These are phyloP conservation scores for Noctua janthina DNA, from an alignment of 2,888 invertebrate species.

Conservation along the genomic window DNA sequence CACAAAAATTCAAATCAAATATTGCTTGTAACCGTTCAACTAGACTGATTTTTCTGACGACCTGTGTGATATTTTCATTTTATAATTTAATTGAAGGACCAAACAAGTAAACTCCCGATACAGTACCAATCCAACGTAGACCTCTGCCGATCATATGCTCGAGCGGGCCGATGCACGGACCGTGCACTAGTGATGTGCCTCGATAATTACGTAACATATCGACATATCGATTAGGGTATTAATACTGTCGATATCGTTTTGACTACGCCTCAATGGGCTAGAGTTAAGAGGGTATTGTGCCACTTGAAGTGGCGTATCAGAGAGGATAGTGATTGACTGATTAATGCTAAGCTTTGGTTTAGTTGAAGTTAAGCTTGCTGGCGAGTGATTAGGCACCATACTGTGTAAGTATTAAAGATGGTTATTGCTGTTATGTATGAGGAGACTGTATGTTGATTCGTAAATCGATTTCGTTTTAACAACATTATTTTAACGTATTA, in stretches of 20 bases:
- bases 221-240: conserved; percentile 55
- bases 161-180: conserved; percentile 68
- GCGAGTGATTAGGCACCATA: background rate
- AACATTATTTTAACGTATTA: background rate
- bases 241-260: conserved; percentile 26
- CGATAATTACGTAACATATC: conserved; percentile 52
- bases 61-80: background rate
- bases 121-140: conserved; percentile 51
- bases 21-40: too few species aligned
- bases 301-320: conserved; percentile 13
- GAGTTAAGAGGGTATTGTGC: conserved; percentile 20
- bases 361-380: background rate
- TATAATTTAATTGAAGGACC: background rate
- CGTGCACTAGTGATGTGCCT: conserved; percentile 61
- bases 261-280: conserved; percentile 6
- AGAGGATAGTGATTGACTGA: conserved; percentile 10
- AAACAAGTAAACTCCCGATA: conserved; percentile 15
- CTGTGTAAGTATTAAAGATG: background rate
- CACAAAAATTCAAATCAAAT: too few species aligned
- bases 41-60: background rate
- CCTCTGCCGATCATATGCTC: conserved; percentile 71
- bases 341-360: background rate
- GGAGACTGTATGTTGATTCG: background rate
- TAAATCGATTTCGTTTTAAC: background rate
- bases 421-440: background rate